Percentiles rank a stretch among this genome's conserved stretches.
Conservation (phyloP, 2,888 invertebrate genomes). For the Zaprionus lineosus region DNA sequence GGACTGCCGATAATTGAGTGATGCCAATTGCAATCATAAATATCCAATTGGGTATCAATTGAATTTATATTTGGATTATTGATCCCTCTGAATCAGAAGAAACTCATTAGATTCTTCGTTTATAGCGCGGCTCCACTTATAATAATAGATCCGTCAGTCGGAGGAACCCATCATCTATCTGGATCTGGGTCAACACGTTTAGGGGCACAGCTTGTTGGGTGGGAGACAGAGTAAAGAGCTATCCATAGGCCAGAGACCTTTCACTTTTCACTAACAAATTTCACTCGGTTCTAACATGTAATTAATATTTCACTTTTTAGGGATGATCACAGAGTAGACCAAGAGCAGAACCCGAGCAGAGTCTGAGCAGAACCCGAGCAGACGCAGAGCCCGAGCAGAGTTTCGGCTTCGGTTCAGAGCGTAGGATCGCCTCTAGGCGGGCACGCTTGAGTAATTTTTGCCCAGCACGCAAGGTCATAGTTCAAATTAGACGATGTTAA, state of each 20-base stretch:
- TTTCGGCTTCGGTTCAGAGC: slow-evolving; percentile 6
- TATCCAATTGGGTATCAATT: slow-evolving; percentile 27
- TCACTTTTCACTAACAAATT: slow-evolving; percentile 27
- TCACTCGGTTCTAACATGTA: slow-evolving; percentile 21
- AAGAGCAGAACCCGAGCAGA: no score
- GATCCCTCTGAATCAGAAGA: slow-evolving; percentile 2
- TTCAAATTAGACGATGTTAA: slow-evolving; percentile 47
- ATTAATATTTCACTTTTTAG: slow-evolving; percentile 59
- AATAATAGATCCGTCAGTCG: no score
- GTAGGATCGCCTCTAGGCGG: slow-evolving; percentile 1
- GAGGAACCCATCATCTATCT: not conserved
- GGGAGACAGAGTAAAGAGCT: no score
- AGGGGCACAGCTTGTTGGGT: no score
- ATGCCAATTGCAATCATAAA: slow-evolving; percentile 46
- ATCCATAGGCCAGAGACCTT: slow-evolving; percentile 20
- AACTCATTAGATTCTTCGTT: no score
- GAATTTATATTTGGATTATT: slow-evolving; percentile 16
- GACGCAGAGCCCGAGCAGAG: no score
- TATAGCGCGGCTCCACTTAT: no score
- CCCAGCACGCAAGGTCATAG: slow-evolving; percentile 52
- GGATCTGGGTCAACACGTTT: slow-evolving; percentile 30
- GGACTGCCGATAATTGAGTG: slow-evolving; percentile 65
- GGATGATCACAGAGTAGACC: slow-evolving; percentile 43
- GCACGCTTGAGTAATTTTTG: slow-evolving; percentile 67
- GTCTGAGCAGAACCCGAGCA: no score